Percentiles rank a stretch among this genome's conserved stretches.
These are phyloP conservation scores for Acropternis orthonyx DNA, from an alignment of 2,797 vertebrate species.

Conservation along the genomic window DNA sequence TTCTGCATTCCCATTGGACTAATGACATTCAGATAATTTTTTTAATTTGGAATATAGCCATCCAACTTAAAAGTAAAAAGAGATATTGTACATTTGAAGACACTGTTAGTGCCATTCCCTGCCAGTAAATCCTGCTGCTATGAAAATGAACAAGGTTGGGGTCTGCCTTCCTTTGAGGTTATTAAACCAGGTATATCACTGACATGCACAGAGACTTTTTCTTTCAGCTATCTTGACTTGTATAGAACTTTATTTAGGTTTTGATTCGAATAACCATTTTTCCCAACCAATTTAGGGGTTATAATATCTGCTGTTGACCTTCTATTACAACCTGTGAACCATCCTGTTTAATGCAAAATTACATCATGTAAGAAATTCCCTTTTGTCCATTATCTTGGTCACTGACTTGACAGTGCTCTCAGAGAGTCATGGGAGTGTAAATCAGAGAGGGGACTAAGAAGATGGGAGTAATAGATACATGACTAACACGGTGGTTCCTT, in stretches of 20 bases:
- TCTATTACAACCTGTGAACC: conserved; percentile 61
- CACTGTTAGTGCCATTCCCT: neutral
- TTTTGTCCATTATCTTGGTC: conserved; percentile 70
- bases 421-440: conserved; percentile 40
- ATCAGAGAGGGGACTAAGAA: conserved; percentile 37
- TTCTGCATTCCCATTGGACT: conserved; percentile 55
- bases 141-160: conserved; percentile 4
- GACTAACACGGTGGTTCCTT: conserved; percentile 36
- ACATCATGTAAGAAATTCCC: conserved; percentile 67
- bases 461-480: conserved; percentile 17
- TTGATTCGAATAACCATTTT: conserved; percentile 65
- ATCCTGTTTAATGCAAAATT: conserved; percentile 63
- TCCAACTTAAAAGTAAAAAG: conserved; percentile 36
- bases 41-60: conserved; percentile 24
- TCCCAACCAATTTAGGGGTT: conserved; percentile 40
- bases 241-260: conserved; percentile 63
- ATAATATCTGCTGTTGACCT: conserved; percentile 60
- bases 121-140: conserved; percentile 28
- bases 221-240: neutral
- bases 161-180: neutral
- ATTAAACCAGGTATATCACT: neutral
- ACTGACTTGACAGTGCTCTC: conserved; percentile 31
- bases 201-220: neutral
- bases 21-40: conserved; percentile 44
- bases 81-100: neutral